Evolutionary conservation across 2,888 invertebrate species (phyloP), one percentile per base, ranked within the genome.

Genomic region (Limenitis camilla): DNA sequence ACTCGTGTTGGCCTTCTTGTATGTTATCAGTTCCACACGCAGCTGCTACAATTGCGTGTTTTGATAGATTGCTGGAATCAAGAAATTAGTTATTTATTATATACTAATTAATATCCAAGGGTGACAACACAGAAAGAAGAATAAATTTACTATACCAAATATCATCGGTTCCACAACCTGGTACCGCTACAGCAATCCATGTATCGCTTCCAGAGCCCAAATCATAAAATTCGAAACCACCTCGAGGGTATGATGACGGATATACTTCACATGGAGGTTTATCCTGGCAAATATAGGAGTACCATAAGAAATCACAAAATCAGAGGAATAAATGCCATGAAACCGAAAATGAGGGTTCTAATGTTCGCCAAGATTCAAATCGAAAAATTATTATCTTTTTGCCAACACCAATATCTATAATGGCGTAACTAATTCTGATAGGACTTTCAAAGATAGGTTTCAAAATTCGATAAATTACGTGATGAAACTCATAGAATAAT

Each of bases 151-250:
- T 57, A 68, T 40, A 84, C 85, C 57, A 27, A 0, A 76, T 8
- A 35, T 81, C 68, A 9, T 31, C 48, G 11, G 76, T 72, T 0
- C 81, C 78, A 44, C 74, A 72, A n/a, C 85, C 71, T 0, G 81
- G 82, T 5, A 86, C 71, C 0, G 72, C 81, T 0, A 78, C 56
- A 0, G 81, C 83, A 19, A 83, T 72, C 72, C 78, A 84, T 1
- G 84, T 84, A 50, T 76, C 75, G 40, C 69, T 72, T 32, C 65
- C 63, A 0, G 64, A 59, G 0, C 81, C 85, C 46, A 80, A 56
- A 57, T 84, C 84, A 54, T 72, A 63, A 2, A 58, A 64, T 56
- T 81, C 81, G 43, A 73, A 78, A 0, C 81, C 80, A 6, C 59
- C 58, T 3, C 78, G 75, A 2, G 74, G 69, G 6, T 52, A 61